Conservation (phyloP, 37 sponge, comb jelly and placozoan species). For the Crambe crambe region DNA sequence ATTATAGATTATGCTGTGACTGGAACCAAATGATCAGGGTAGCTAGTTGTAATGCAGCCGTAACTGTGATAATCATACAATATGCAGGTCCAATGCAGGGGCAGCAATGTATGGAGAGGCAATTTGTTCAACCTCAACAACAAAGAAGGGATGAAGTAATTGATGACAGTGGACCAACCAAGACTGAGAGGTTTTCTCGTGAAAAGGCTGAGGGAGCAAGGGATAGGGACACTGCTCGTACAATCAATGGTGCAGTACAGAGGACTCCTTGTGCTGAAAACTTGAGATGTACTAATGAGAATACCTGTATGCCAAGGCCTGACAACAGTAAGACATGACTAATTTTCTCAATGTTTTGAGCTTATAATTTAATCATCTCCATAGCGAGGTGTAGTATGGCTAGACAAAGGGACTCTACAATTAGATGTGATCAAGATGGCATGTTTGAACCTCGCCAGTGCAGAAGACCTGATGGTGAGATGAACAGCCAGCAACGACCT, state of each 20-base stretch:
- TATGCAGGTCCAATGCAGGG: too few species aligned
- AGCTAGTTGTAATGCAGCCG: too few species aligned
- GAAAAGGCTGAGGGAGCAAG: background rate
- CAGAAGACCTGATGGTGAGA: background rate
- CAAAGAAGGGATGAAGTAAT: background rate
- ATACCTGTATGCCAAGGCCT: too few species aligned
- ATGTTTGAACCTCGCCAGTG: constrained; percentile 22
- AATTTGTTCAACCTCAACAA: background rate
- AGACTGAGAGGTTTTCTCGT: background rate
- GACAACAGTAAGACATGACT: too few species aligned
- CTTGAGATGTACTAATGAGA: background rate
- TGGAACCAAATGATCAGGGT: too few species aligned
- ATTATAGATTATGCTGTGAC: too few species aligned
- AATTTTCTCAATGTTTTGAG: too few species aligned
- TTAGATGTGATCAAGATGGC: constrained; percentile 24
- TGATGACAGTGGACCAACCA: background rate
- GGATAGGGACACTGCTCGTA: background rate
- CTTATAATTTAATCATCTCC: too few species aligned
- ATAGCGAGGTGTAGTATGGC: too few species aligned
- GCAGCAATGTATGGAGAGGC: background rate
- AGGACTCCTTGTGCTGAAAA: background rate
- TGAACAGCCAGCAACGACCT: background rate
- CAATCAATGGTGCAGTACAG: background rate
- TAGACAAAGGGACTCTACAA: too few species aligned
- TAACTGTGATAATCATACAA: too few species aligned